A percentile compares a stretch with the other conserved stretches of the same genome.
These are phyloP conservation scores for Yponomeuta cagnagella DNA, from an alignment of 2,888 invertebrate species.

Conservation along the genomic window DNA sequence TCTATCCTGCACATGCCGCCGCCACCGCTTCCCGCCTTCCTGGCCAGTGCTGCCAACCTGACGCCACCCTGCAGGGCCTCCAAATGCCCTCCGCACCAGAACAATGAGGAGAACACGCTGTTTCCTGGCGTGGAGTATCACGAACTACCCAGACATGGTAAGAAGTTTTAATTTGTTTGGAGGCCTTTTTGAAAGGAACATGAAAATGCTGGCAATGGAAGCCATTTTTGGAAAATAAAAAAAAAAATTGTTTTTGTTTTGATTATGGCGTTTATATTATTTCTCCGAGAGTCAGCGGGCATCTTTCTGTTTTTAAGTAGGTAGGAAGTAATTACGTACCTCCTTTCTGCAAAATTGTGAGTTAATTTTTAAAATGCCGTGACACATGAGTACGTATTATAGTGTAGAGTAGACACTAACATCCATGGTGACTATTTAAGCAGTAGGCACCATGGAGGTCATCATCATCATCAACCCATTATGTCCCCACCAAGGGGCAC, in stretches of 20 bases:
- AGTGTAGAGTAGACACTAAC: too few species aligned
- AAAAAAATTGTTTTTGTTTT: neutral
- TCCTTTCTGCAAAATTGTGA: neutral
- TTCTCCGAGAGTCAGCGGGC: neutral
- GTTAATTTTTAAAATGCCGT: neutral
- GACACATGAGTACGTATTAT: too few species aligned
- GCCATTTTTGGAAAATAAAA: neutral
- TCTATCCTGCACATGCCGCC: conserved; percentile 89
- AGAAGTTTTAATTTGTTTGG: conserved; percentile 20
- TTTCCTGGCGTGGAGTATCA: conserved; percentile 84
- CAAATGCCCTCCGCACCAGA: conserved; percentile 76
- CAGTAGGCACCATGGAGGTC: too few species aligned
- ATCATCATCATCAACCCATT: too few species aligned
- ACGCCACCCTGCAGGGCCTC: conserved; percentile 80
- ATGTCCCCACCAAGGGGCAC: too few species aligned
- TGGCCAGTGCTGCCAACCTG: conserved; percentile 73
- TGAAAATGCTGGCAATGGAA: neutral
- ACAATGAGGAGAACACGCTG: conserved; percentile 65
- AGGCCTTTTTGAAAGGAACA: neutral
- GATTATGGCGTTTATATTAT: neutral
- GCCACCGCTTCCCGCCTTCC: conserved; percentile 87
- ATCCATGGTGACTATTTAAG: too few species aligned
- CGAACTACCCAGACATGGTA: conserved; percentile 86
- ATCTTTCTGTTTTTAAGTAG: neutral
- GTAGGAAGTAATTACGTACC: neutral